Evolutionary conservation across 1,140 invertebrate species (phyloP).

Genomic region (Geopemphigus sp.): DNA sequence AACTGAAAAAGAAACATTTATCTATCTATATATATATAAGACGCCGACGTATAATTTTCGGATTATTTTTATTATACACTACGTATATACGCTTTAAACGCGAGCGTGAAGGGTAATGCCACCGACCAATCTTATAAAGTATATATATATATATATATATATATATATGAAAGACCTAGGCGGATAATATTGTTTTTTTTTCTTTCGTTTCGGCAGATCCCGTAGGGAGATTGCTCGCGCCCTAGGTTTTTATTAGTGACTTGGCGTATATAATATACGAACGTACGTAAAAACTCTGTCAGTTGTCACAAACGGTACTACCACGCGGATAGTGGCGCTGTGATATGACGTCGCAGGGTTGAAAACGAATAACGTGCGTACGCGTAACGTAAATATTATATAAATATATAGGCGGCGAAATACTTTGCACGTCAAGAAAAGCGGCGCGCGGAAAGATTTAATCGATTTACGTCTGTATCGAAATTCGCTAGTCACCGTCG

Average conservation of each 20-base stretch:
- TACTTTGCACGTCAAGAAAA: conserved; percentile 10
- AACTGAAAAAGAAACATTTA: neutral
- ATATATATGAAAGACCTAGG: conserved; percentile 2
- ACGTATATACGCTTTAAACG: neutral
- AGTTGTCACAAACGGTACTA: conserved; percentile 1
- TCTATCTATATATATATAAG: too few species aligned
- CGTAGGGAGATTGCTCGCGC: neutral
- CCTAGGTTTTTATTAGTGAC: conserved; percentile 21
- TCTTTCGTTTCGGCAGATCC: conserved; percentile 11
- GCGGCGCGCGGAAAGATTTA: neutral
- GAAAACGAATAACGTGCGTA: neutral
- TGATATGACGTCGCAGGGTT: conserved; percentile 19
- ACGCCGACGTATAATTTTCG: conserved; percentile 44
- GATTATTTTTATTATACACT: conserved; percentile 1
- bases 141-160: too few species aligned
- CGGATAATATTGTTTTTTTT: conserved; percentile 34
- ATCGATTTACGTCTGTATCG: conserved; percentile 29
- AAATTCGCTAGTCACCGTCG: conserved; percentile 19
- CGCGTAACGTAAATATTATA: neutral
- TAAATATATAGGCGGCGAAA: conserved; percentile 1
- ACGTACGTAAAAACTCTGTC: conserved; percentile 6
- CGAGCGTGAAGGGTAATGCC: neutral
- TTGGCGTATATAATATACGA: neutral
- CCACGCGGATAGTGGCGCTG: neutral
- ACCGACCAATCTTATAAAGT: neutral